Percentiles rank a stretch among this genome's conserved stretches.
Evolutionary conservation across 2,113 vertebrate species (phyloP).

Genomic region (Microcebus lehilahytsara): DNA sequence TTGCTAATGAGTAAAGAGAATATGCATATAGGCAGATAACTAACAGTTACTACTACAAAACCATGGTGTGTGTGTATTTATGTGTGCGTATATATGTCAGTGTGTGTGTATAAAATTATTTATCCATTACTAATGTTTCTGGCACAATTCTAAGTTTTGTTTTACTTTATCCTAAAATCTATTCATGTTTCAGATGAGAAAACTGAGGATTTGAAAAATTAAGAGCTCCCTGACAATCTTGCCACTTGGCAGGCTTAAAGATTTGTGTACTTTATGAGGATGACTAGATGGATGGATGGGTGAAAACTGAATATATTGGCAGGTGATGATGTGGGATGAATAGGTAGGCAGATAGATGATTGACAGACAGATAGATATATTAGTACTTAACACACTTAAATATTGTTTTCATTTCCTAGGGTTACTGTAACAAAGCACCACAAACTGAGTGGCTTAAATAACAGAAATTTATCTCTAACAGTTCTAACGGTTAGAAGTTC

Average conservation of each 20-base stretch:
- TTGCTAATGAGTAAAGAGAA: background rate
- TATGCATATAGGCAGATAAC: background rate
- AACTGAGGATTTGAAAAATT: background rate
- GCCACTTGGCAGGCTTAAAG: background rate
- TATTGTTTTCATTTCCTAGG: background rate
- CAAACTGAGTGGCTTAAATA: background rate
- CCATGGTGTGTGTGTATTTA: background rate
- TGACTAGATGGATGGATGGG: background rate
- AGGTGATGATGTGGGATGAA: background rate
- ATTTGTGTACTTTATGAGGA: background rate
- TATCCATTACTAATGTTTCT: background rate
- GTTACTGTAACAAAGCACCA: background rate
- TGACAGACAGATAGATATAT: background rate
- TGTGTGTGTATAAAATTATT: background rate
- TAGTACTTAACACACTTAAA: background rate
- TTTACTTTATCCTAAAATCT: background rate
- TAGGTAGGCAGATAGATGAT: background rate
- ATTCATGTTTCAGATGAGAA: background rate
- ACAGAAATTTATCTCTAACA: background rate
- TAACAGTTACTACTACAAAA: background rate
- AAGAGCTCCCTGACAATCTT: constrained; percentile 4
- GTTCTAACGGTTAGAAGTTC: background rate
- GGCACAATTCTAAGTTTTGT: background rate
- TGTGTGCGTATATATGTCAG: background rate
- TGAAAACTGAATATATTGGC: background rate